phyloP scores from a whole-genome alignment of 2,113 vertebrate species.

The Camelus bactrianus region DNA sequence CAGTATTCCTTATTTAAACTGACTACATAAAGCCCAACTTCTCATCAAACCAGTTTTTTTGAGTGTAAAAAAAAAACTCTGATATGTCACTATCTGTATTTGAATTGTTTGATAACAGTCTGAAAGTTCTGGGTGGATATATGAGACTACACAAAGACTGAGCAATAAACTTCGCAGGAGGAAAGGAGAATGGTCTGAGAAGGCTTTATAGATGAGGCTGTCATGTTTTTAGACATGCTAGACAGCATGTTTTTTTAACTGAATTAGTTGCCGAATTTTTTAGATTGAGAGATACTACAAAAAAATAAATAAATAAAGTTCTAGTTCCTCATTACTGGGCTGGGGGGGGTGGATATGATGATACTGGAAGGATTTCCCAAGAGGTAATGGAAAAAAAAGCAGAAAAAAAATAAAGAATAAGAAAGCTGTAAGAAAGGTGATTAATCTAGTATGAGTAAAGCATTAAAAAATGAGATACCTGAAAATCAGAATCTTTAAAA shows the following conservation, averaged over 20 bases:
- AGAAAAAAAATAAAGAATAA: neutral
- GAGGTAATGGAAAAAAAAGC: neutral
- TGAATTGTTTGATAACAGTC: neutral
- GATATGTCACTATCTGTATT: neutral
- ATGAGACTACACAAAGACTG: neutral
- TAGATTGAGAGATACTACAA: neutral
- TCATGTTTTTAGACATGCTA: neutral
- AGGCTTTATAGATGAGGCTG: neutral
- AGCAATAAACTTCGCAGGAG: neutral
- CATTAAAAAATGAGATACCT: neutral
- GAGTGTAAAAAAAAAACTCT: neutral
- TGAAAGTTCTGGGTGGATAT: neutral
- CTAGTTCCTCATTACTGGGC: neutral
- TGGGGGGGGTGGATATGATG: neutral
- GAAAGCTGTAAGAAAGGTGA: neutral
- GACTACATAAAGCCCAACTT: constrained; percentile 13
- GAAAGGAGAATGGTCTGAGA: neutral
- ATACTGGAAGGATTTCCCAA: neutral
- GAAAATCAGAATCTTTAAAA: neutral
- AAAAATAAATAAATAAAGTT: neutral
- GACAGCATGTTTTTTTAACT: neutral
- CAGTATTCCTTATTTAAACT: neutral
- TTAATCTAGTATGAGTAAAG: neutral
- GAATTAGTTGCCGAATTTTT: neutral
- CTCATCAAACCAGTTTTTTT: neutral